Evolutionary conservation across 1,140 invertebrate genomes (phyloP), one percentile per base, ranked within the genome.

Genomic region (Drosophila sp.): DNA sequence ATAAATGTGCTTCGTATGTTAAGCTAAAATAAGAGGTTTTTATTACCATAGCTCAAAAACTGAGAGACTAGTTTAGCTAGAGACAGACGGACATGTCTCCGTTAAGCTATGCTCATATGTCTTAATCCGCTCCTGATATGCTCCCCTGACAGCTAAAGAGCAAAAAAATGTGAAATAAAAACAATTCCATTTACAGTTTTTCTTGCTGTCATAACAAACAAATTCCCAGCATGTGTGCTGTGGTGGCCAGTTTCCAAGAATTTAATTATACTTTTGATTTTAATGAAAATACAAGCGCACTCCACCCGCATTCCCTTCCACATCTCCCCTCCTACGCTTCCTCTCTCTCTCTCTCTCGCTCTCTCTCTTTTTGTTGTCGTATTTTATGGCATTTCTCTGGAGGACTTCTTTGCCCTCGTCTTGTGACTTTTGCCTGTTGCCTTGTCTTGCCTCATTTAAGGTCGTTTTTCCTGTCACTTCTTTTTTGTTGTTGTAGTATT

Each of bases 181-280:
- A 54, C 44, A 76, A 68, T 70, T 47, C 66, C 74, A 79, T 77
- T 72, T 72, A 63, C 76, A 72, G 73, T 66, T 73, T 72, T 77
- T 74, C 40, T n/a, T 69, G 75, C 78, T 80, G 76, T 80, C 76
- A 80, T 80, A 80, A 80, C 78, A 80, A 80, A 78, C 78, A 78
- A 80, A 80, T 80, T 80, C 75, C 75, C 78, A 78, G 76, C 75
- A 80, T 80, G 72, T 80, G 76, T 73, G 73, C 44, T 23, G 29
- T 40, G 63, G 55, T 29, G 40, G 40, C 50, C 62, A 55, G 62
- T 54, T 33, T 60, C 66, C 74, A 74, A 78, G 75, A 80, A 80
- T 80, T 80, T 80, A 80, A 80, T 80, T 80, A 80, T 78, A 80
- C 78, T 80, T 80, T 80, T 80, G 76, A 80, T 80, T 80, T 80